These are phyloP conservation scores for Leucoraja ocellata DNA, from an alignment of 2,797 vertebrate genomes.

Conservation along the genomic window DNA sequence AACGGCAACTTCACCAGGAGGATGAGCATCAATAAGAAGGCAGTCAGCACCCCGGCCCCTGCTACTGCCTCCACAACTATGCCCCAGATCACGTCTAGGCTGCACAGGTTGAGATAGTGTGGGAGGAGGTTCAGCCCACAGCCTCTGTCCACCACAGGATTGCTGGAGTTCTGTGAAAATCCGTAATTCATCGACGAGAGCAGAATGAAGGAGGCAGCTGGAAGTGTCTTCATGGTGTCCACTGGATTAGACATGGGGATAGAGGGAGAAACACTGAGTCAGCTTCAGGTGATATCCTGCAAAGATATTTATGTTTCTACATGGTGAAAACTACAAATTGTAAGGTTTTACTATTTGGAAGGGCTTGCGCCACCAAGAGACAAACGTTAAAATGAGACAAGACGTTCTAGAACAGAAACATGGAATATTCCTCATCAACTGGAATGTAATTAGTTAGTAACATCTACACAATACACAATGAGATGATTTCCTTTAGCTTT, in stretches of 20 bases:
- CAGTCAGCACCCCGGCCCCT: conserved; percentile 71
- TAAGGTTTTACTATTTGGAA: background rate
- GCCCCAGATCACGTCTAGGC: conserved; percentile 90
- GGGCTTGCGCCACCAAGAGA: background rate
- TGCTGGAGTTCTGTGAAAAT: conserved; percentile 65
- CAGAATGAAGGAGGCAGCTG: conserved; percentile 64
- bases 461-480: too few species aligned
- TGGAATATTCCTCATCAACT: background rate
- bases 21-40: conserved; percentile 71
- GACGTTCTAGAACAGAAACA: background rate
- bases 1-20: conserved; percentile 78
- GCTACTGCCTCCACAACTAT: conserved; percentile 83
- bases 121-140: conserved; percentile 78
- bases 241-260: background rate
- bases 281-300: background rate
- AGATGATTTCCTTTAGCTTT: background rate
- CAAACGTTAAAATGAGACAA: background rate
- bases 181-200: conserved; percentile 65
- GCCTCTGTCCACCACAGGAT: conserved; percentile 60
- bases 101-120: conserved; percentile 81
- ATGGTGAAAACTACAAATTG: background rate
- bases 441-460: background rate
- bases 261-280: background rate
- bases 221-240: conserved; percentile 60
- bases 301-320: background rate